These are phyloP conservation scores for Salvelinus alpinus DNA, from an alignment of 2,113 vertebrate genomes.

Conservation along the genomic window DNA sequence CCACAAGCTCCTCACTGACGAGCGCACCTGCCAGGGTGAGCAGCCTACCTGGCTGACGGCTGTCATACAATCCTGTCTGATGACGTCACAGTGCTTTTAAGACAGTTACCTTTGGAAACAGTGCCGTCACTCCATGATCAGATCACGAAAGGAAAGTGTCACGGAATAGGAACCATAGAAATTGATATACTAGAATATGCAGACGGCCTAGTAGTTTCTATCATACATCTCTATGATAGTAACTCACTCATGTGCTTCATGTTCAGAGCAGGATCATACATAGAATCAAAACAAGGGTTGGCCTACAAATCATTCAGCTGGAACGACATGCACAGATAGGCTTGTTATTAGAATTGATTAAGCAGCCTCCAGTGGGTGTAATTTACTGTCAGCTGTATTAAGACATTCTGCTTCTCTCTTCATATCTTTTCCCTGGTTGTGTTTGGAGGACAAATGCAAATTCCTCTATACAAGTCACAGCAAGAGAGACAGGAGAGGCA, in stretches of 20 bases:
- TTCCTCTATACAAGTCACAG: constrained; percentile 56
- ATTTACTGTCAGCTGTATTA: not conserved
- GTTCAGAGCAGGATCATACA: no score
- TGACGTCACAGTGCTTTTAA: no score
- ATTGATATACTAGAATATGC: no score
- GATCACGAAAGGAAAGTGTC: no score
- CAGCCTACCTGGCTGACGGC: not conserved
- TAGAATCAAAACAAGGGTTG: no score
- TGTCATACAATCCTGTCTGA: not conserved
- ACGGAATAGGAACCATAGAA: no score
- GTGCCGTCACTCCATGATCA: no score
- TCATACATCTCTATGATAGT: no score
- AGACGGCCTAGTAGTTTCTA: no score
- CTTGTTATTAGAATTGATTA: not conserved
- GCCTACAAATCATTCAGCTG: not conserved
- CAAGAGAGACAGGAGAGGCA: constrained; percentile 33
- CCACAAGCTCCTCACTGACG: constrained; percentile 93
- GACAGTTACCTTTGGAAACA: no score
- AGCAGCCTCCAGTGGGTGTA: not conserved
- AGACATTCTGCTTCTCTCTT: not conserved
- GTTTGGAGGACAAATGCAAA: constrained; percentile 33
- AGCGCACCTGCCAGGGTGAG: constrained; percentile 92
- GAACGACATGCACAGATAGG: not conserved
- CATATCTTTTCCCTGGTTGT: constrained; percentile 1
- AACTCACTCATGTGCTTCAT: no score